phyloP scores from a whole-genome alignment of 2,888 invertebrate genomes.

The Tigriopus californicus region DNA sequence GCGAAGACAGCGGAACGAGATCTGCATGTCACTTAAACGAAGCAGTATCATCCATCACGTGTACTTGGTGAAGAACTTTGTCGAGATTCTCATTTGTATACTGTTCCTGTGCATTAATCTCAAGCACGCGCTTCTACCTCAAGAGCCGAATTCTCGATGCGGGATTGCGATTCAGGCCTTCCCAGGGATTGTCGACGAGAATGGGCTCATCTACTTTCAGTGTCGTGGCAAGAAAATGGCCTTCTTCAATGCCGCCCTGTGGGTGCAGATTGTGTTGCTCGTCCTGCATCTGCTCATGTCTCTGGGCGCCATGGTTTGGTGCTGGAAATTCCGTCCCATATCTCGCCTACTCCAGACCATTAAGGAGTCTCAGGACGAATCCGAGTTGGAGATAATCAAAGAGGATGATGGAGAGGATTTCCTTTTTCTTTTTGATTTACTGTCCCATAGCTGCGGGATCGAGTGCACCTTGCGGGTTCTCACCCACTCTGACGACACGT shows the following conservation, averaged over 20 bases:
- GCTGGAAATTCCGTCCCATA: slow-evolving; percentile 1
- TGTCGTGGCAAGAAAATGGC: slow-evolving; percentile 13
- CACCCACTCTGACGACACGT: slow-evolving; percentile 14
- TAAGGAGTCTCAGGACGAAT: neutral
- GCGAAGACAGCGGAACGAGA: slow-evolving; percentile 11
- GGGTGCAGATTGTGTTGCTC: slow-evolving; percentile 1
- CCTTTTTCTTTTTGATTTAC: slow-evolving; percentile 12
- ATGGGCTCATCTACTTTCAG: slow-evolving; percentile 5
- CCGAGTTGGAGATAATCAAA: neutral
- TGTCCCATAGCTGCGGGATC: slow-evolving; percentile 9
- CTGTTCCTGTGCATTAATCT: slow-evolving; percentile 7
- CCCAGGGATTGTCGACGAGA: neutral
- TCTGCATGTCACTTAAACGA: slow-evolving; percentile 11
- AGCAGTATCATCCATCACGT: slow-evolving; percentile 11
- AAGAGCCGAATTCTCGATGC: neutral
- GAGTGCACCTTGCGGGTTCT: slow-evolving; percentile 13
- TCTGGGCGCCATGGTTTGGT: slow-evolving; percentile 6
- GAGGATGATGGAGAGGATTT: slow-evolving; percentile 12
- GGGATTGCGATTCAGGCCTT: neutral
- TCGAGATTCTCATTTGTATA: slow-evolving; percentile 4
- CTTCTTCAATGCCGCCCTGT: slow-evolving; percentile 3
- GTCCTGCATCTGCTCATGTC: neutral
- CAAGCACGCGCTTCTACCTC: neutral
- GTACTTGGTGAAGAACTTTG: slow-evolving; percentile 11
- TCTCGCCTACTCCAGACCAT: neutral